These are phyloP conservation scores for Prosopocoilus inquinatus DNA, from an alignment of 2,888 invertebrate species.

Conservation along the genomic window DNA sequence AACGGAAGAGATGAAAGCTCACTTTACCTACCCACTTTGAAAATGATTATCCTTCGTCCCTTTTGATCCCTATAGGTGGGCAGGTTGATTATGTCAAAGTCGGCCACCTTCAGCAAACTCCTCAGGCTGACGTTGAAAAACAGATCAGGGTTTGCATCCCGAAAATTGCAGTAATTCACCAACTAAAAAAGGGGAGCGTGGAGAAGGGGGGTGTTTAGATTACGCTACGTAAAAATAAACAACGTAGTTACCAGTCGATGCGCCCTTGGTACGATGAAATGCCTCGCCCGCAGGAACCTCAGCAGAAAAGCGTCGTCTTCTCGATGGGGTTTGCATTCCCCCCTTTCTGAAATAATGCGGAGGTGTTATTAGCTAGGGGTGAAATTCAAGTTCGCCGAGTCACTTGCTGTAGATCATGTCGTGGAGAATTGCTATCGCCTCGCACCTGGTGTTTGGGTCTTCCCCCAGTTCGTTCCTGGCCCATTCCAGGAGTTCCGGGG, in stretches of 20 bases:
- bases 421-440: conserved; percentile 68
- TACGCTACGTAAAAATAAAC: neutral
- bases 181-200: conserved; percentile 55
- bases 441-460: conserved; percentile 65
- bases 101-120: conserved; percentile 63
- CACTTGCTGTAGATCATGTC: conserved; percentile 70
- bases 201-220: conserved; percentile 1
- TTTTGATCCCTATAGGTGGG: conserved; percentile 75
- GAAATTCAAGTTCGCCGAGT: neutral
- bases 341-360: conserved; percentile 58
- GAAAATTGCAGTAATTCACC: conserved; percentile 73
- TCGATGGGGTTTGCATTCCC: conserved; percentile 71
- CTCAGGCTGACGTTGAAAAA: conserved; percentile 67
- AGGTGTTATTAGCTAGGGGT: too few species aligned
- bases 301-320: conserved; percentile 74
- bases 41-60: conserved; percentile 69
- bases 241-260: conserved; percentile 67
- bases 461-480: conserved; percentile 69
- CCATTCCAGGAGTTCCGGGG: conserved; percentile 65
- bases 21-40: conserved; percentile 65
- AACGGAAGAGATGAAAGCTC: too few species aligned
- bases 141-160: conserved; percentile 68
- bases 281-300: conserved; percentile 71
- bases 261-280: conserved; percentile 68
- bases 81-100: conserved; percentile 67